Conservation (phyloP, 2,888 invertebrate species). For the Craniophora ligustri region DNA sequence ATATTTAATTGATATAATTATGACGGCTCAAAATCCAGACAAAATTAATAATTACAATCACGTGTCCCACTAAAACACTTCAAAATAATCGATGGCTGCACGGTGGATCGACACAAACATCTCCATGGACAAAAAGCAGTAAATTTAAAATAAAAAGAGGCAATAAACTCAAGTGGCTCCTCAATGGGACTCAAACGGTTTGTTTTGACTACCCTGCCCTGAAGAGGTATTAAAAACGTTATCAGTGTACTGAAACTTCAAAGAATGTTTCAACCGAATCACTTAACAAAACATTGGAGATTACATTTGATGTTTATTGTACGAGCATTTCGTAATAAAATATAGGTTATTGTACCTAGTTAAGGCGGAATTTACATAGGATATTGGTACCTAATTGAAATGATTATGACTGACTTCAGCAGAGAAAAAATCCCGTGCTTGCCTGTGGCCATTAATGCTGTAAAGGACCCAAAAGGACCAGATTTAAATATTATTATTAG, state of each 20-base stretch:
- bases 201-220: conserved; percentile 83
- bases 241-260: conserved; percentile 76
- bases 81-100: conserved; percentile 38
- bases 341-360: too few species aligned
- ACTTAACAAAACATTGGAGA: conserved; percentile 46
- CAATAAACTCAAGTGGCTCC: conserved; percentile 81
- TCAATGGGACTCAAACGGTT: conserved; percentile 83
- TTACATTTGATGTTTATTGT: conserved; percentile 21
- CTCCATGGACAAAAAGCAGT: conserved; percentile 64
- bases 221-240: conserved; percentile 74
- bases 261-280: conserved; percentile 61
- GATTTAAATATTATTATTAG: too few species aligned
- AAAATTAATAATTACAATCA: conserved; percentile 32
- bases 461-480: too few species aligned
- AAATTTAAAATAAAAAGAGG: conserved; percentile 78
- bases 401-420: too few species aligned
- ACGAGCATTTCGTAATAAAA: conserved; percentile 4
- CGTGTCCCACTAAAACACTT: conserved; percentile 30
- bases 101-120: conserved; percentile 54
- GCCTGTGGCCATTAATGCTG: too few species aligned
- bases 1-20: too few species aligned
- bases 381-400: too few species aligned
- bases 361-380: too few species aligned
- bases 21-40: background rate
- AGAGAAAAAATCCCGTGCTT: too few species aligned